Percentiles rank a stretch among this genome's conserved stretches.
Conservation (phyloP, 2,113 vertebrate species). For the Grallaria varia region DNA sequence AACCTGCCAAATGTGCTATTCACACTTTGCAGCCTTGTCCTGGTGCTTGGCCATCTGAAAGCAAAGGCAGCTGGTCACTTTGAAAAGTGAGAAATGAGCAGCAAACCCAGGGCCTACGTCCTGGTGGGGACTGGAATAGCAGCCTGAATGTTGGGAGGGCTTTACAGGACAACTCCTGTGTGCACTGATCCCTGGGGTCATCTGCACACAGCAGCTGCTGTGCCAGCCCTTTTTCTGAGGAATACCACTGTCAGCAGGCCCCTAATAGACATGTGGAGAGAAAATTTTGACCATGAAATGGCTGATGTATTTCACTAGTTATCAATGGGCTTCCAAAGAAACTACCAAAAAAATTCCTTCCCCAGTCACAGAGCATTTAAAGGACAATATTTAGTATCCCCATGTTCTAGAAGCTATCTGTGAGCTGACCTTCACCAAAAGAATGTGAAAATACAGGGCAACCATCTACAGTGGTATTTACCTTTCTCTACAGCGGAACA, state of each 20-base stretch:
- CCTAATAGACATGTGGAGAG: neutral
- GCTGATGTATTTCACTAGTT: neutral
- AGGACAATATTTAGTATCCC: neutral
- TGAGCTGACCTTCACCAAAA: constrained; percentile 20
- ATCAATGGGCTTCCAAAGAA: neutral
- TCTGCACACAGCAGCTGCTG: neutral
- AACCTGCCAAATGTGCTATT: neutral
- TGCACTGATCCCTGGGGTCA: neutral
- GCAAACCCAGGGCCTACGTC: neutral
- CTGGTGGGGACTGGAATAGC: neutral
- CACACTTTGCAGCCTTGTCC: neutral
- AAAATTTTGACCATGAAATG: neutral
- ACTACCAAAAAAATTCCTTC: neutral
- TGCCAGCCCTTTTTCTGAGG: neutral
- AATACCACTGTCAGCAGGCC: neutral
- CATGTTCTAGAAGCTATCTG: neutral
- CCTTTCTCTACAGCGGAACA: neutral
- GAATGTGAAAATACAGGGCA: neutral
- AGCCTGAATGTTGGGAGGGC: neutral
- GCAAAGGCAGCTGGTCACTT: neutral
- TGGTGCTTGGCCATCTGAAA: neutral
- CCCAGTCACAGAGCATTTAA: neutral
- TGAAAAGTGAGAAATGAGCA: neutral
- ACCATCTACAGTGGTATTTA: neutral
- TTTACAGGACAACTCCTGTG: neutral